Conservation (phyloP, 2,888 invertebrate genomes). For the Agrotis segetum region DNA sequence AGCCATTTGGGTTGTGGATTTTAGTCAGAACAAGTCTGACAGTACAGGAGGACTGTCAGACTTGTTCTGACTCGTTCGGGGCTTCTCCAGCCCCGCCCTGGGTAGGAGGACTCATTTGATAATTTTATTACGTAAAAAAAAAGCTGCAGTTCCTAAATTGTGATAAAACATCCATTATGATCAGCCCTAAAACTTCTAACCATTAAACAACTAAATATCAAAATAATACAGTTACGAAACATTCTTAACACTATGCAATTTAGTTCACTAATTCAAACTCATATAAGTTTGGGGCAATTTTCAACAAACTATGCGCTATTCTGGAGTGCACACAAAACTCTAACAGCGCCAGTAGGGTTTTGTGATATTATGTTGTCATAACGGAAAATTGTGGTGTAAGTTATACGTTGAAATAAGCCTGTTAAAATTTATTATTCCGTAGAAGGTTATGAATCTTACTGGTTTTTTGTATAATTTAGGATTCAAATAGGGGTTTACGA, state of each 20-base stretch:
- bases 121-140: too few species aligned
- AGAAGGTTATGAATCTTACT: not conserved
- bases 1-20: too few species aligned
- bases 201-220: not conserved
- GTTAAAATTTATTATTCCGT: not conserved
- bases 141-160: too few species aligned
- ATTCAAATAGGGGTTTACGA: too few species aligned
- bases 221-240: constrained; percentile 1
- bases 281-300: constrained; percentile 32
- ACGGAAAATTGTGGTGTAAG: not conserved
- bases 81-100: too few species aligned
- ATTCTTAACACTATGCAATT: constrained; percentile 20
- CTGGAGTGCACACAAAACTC: not conserved
- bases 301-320: constrained; percentile 13
- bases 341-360: not conserved
- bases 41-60: too few species aligned
- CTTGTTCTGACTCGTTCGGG: too few species aligned
- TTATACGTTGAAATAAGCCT: not conserved
- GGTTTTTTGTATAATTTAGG: not conserved
- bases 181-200: not conserved
- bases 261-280: constrained; percentile 10
- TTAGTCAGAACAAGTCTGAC: too few species aligned
- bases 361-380: not conserved
- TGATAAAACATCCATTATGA: not conserved
- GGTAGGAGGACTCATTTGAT: too few species aligned